Conservation (phyloP, 2,113 vertebrate species). For the Recurvirostra avosetta region DNA sequence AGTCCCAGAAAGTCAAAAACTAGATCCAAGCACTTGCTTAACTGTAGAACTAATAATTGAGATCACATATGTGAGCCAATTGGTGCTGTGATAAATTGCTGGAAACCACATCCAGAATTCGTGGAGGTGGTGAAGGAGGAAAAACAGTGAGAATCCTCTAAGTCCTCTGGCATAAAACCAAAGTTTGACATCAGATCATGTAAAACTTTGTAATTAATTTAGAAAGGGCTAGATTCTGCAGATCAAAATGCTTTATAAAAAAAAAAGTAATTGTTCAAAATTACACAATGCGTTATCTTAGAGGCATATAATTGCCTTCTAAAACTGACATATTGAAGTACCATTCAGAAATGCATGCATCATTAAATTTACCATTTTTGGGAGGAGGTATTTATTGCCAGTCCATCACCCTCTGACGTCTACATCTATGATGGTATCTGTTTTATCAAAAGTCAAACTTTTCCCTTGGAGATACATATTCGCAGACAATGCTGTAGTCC, state of each 20-base stretch:
- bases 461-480: neutral
- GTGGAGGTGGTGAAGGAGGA: neutral
- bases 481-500: neutral
- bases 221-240: neutral
- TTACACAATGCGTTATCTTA: neutral
- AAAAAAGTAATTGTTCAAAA: neutral
- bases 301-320: neutral
- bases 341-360: neutral
- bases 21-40: neutral
- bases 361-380: neutral
- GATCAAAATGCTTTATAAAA: accelerated
- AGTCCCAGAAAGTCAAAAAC: neutral
- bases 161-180: neutral
- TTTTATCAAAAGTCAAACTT: neutral
- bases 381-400: neutral
- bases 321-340: neutral
- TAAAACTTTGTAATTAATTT: neutral
- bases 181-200: neutral
- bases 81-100: neutral
- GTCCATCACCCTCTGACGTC: neutral
- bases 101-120: neutral
- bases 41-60: neutral
- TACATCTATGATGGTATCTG: neutral
- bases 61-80: neutral
- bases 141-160: neutral